Base-by-base conservation (phyloP, 2,888 invertebrate genomes). In the Spatulosminthurus flaviceps region DNA sequence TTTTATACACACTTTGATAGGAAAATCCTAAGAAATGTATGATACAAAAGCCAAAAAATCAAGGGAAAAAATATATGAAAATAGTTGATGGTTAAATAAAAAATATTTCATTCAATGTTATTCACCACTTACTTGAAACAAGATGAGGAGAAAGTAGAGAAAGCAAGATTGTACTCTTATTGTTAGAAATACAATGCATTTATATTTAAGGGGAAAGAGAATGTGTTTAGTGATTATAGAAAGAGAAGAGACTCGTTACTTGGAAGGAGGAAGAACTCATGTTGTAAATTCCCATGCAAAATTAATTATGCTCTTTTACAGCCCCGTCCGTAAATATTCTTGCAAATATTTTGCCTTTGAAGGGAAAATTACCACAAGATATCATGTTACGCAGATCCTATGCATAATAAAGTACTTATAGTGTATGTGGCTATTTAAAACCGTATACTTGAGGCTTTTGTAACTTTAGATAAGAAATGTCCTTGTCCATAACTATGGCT, bases 251-350 rank as follows among this genome's bases (percentile, higher is more conserved):
- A 9, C 34, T 34, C 34, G 34, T 34, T 34, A 34, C 34, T 34
- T 16, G 5, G 51, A 51, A 51, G 51, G 51, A 51, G n/a, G 51
- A 51, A 51, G 51, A 19, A 16, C 16, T 16, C 51, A 2, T 51
- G 51, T 19, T 51, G 51, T 51, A 51, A 51, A 51, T 51, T 51
- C 51, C 51, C 51, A 11, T 19, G 9, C 51, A 51, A 51, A 51
- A 51, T 51, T 51, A 51, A 51, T 51, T 51, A 51, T 51, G 51
- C 51, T 51, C 51, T 51, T 51, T 51, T 51, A 51, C 51, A 51
- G 51, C 51, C 5, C 2, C n/a, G 7, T 51, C n/a, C 51, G 51
- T 51, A 51, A 51, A 51, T 51, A 51, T 51, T 19, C 51, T 16
- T 19, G 51, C 51, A 19, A 51, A 51, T 51, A 51, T 51, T 51